Conservation (phyloP, 2,797 vertebrate genomes). For the Onychomys leucogaster region DNA sequence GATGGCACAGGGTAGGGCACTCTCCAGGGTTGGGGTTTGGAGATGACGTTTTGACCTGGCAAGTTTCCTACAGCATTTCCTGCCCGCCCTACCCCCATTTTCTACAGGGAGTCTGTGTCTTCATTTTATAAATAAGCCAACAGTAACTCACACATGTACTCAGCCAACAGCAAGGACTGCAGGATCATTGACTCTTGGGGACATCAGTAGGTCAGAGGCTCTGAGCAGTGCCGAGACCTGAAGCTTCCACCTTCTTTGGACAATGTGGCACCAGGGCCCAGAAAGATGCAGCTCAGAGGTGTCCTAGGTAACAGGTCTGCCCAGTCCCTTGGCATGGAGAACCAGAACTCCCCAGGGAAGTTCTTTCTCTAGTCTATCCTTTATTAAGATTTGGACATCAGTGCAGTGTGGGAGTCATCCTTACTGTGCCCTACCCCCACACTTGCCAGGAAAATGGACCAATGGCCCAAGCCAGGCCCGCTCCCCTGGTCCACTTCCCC, state of each 20-base stretch:
- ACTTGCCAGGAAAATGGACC: background rate
- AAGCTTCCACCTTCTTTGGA: background rate
- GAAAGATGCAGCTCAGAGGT: background rate
- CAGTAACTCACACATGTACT: background rate
- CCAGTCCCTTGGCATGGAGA: background rate
- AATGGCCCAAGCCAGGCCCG: background rate
- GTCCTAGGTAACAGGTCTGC: background rate
- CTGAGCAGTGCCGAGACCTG: background rate
- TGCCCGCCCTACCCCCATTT: background rate
- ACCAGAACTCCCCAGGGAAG: background rate
- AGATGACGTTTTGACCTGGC: background rate
- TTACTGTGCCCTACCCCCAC: background rate
- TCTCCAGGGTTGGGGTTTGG: background rate
- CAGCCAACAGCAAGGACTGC: background rate
- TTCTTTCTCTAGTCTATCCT: background rate
- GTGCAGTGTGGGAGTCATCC: background rate
- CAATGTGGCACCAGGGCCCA: background rate
- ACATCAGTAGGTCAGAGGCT: background rate
- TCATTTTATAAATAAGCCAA: background rate
- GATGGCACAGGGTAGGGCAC: too few relatives aligned
- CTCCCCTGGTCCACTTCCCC: slow-evolving; percentile 55
- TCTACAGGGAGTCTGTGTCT: background rate
- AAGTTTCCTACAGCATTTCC: background rate
- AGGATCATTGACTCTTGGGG: rapidly evolving
- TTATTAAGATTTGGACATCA: background rate